phyloP scores from a whole-genome alignment of 2,113 vertebrate genomes.

The Datnioides undecimradiatus region DNA sequence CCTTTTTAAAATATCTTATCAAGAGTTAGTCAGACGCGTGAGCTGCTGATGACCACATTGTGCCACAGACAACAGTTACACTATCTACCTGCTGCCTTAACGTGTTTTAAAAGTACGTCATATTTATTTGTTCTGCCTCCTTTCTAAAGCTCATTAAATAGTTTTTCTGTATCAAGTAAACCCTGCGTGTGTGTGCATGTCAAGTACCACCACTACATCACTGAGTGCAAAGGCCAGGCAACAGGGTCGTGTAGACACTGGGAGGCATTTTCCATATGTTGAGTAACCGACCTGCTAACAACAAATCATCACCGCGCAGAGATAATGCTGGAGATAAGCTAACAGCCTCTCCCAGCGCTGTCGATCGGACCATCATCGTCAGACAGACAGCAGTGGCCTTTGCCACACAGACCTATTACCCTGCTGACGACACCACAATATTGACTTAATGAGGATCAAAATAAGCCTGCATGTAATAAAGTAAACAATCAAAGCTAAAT shows the following conservation, averaged over 20 bases:
- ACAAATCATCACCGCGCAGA: neutral
- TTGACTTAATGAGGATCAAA: neutral
- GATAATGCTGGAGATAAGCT: too few relatives aligned
- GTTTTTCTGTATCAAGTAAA: neutral
- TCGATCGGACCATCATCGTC: too few relatives aligned
- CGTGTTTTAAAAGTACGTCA: neutral
- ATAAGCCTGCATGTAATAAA: neutral
- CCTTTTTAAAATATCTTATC: too few relatives aligned
- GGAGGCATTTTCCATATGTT: neutral
- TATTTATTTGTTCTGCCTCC: conserved; percentile 28
- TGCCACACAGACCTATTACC: neutral
- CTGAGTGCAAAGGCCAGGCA: neutral
- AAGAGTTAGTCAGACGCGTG: neutral
- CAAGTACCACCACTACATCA: neutral
- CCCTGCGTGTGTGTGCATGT: neutral
- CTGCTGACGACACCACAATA: neutral
- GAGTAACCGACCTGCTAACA: neutral
- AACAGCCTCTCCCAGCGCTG: too few relatives aligned
- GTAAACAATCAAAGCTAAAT: too few relatives aligned
- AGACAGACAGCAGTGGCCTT: neutral
- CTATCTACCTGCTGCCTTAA: neutral
- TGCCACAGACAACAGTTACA: neutral
- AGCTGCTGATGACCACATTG: neutral
- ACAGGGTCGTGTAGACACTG: neutral
- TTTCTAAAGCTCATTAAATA: conserved; percentile 2